These are phyloP conservation scores for Nysson spinosus DNA, from an alignment of 2,888 invertebrate species.

Conservation along the genomic window DNA sequence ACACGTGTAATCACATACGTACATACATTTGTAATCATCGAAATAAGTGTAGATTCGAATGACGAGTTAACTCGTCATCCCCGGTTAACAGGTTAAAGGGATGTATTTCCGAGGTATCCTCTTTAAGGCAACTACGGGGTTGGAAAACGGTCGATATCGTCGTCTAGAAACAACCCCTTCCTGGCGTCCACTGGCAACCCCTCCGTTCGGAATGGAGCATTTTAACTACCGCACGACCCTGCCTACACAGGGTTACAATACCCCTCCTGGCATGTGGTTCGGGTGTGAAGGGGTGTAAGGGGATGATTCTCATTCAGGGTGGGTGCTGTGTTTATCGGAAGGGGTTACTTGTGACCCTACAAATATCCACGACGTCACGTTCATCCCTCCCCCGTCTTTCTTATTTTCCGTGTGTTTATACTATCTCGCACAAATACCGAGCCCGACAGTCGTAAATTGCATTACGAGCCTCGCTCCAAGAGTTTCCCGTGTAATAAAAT, in stretches of 20 bases:
- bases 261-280: not conserved
- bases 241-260: conserved; percentile 40
- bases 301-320: conserved; percentile 58
- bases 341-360: conserved; percentile 49
- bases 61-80: no score
- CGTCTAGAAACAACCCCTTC: conserved; percentile 65
- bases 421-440: conserved; percentile 11
- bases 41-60: no score
- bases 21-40: no score
- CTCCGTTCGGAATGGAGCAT: conserved; percentile 33
- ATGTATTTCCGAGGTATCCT: conserved; percentile 50
- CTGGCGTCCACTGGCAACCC: conserved; percentile 30
- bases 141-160: conserved; percentile 63
- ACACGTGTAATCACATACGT: no score
- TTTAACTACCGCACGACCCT: conserved; percentile 55
- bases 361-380: conserved; percentile 36
- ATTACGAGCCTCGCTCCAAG: conserved; percentile 2
- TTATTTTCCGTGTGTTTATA: conserved; percentile 20
- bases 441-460: conserved; percentile 8
- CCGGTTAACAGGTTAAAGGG: conserved; percentile 52
- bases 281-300: conserved; percentile 2
- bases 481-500: conserved; percentile 4
- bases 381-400: conserved; percentile 3
- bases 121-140: conserved; percentile 58
- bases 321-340: conserved; percentile 61